These are phyloP conservation scores for Xyliphius kryptos DNA, from an alignment of 2,113 vertebrate genomes.

Conservation along the genomic window DNA sequence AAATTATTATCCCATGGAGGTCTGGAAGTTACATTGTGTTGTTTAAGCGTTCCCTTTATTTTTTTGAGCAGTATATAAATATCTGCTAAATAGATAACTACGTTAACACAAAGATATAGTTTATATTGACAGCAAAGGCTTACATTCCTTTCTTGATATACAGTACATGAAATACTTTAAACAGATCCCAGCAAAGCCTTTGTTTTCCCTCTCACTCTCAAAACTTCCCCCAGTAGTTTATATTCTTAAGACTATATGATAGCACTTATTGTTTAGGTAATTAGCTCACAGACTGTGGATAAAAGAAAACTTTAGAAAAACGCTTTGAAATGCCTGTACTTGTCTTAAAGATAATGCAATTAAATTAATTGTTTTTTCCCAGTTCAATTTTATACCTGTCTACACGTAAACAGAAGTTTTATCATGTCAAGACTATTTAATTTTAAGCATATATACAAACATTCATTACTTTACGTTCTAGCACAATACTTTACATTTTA, in stretches of 20 bases:
- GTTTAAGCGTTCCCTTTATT: too few species aligned
- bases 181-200: background rate
- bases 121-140: too few species aligned
- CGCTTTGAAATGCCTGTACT: slow-evolving; percentile 41
- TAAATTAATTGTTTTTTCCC: slow-evolving; percentile 57
- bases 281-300: slow-evolving; percentile 50
- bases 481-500: too few species aligned
- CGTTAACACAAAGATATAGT: too few species aligned
- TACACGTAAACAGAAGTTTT: slow-evolving; percentile 49
- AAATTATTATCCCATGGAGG: too few species aligned
- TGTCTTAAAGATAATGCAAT: slow-evolving; percentile 50
- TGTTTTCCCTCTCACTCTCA: slow-evolving; percentile 11
- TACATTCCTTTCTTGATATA: background rate
- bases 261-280: slow-evolving; percentile 41
- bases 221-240: slow-evolving; percentile 10
- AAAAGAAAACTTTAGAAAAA: slow-evolving; percentile 49
- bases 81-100: too few species aligned
- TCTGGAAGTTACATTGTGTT: too few species aligned
- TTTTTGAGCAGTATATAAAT: too few species aligned
- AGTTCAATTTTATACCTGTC: slow-evolving; percentile 46
- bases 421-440: slow-evolving; percentile 60
- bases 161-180: background rate
- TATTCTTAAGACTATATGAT: slow-evolving; percentile 6
- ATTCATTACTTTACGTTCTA: too few species aligned
- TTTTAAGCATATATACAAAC: slow-evolving; percentile 48